Evolutionary conservation across 2,797 vertebrate genomes (phyloP), one percentile per base, ranked within the genome.

Genomic region (Crenichthys baileyi): DNA sequence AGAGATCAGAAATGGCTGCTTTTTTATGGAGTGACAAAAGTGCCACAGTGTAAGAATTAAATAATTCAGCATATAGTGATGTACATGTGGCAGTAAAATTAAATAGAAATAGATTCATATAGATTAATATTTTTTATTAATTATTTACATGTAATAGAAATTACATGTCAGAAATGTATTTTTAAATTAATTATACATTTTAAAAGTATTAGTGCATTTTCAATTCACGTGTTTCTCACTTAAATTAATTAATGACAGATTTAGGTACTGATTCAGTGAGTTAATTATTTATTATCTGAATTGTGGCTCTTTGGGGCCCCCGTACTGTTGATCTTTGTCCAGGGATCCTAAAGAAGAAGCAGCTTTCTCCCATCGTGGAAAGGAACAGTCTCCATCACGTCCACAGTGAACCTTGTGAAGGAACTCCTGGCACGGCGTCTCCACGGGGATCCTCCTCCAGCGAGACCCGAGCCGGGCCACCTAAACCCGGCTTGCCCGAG

Each of bases 261-360:
- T 41, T 12, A 68, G n/a, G 22, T 46, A 70, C 46, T 26, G 46
- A 46, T 18, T 24, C 12, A 9, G 31, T 65, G 18, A 65, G 36
- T 41, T 0, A 67, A 41, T 41, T 5, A 3, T 20, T 41, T 67
- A 41, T 67, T 24, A 67, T 13, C 36, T 41, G 36, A 67, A 41
- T 41, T 70, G 13, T 46, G 67, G 3, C 67, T n/a, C 67, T 26
- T 16, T 46, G 67, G 67, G 67, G 13, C 67, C 26, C 24, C 41
- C 24, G 13, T 75, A n/a, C 41, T 26, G 77, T 22, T 6, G 4
- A 22, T 26, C 70, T 68, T 26, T 44, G 0, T n/a, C 0, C 91
- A 98, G 98, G 98, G 36, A 99, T 99, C 90, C 93, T 99, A 58
- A 99, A 98, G 94, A 98, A 97, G 93, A 98, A 97, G 92, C 94